Evolutionary conservation across 2,113 vertebrate genomes (phyloP), one percentile per base, ranked within the genome.

Genomic region (Blennius ocellaris): DNA sequence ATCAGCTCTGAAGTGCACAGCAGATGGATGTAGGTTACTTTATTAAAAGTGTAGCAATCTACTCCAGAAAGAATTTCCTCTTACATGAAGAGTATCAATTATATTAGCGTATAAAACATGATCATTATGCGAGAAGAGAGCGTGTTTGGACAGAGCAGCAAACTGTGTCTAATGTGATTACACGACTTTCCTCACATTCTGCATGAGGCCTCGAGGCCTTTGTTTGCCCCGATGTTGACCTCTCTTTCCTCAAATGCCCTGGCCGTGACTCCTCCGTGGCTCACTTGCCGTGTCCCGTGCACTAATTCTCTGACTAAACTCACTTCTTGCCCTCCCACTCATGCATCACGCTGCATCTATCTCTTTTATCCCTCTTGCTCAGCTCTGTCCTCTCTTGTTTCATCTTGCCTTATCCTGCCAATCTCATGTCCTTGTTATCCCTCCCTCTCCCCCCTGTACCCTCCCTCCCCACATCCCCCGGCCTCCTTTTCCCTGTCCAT

Each of bases 161-260:
- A 86, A 78, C 80, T 78, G 82, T 81, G 83, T 88, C 85, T 84
- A 84, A 92, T 90, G 78, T 82, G 80, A 90, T 91, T 84, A 90
- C 83, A 87, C 81, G 86, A 89, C 87, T 77, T 90, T 87, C 80
- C 75, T 80, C 73, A 81, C 64, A 70, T 89, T 89, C 80, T 11
- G n/a, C 59, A 85, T 37, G 41, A 49, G 63, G 60, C 84, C 84
- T 81, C 65, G 54, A 69, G 81, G 86, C 84, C 56, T 60, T 52
- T 30, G 39, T 62, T 75, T 85, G 84, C 56, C 88, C 85, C 59
- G 39, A 50, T 40, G 67, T 56, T 89, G 88, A 86, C 86, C 86
- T 80, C 50, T 54, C 56, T 82, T 81, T 71, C 82, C 78, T 80
- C 74, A 78, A 17, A 83, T 72, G 88, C 63, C 78, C 87, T 62